Conservation (phyloP, 2,797 vertebrate genomes). For the Cottoperca gobio region DNA sequence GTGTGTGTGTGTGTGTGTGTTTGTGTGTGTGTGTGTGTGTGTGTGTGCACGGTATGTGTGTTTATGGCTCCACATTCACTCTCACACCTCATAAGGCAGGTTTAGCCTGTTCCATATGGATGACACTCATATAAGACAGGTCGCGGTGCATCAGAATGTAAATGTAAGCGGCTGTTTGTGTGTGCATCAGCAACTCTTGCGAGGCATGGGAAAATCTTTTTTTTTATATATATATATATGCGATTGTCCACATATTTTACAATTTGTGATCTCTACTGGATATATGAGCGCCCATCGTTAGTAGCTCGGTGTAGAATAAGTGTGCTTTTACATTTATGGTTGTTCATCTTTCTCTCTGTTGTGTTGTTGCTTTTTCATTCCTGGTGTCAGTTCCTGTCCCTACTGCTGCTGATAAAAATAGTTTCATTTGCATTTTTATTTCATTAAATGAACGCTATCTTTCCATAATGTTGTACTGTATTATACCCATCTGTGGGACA, state of each 20-base stretch:
- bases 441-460: neutral
- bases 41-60: neutral
- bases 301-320: neutral
- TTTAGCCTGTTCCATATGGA: conserved; percentile 75
- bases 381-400: neutral
- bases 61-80: conserved; percentile 29
- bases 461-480: neutral
- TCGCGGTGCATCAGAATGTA: conserved; percentile 60
- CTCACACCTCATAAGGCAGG: conserved; percentile 49
- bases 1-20: neutral
- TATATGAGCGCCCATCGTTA: neutral
- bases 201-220: neutral
- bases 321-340: neutral
- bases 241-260: neutral
- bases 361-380: neutral
- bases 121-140: conserved; percentile 58
- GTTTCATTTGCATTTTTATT: conserved; percentile 27
- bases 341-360: neutral
- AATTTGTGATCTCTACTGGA: neutral
- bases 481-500: neutral
- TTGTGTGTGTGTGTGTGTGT: too few relatives aligned
- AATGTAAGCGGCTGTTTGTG: conserved; percentile 64
- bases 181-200: conserved; percentile 61
- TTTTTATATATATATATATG: too few relatives aligned
- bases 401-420: conserved; percentile 1